These are phyloP conservation scores for Tortricodes alternella DNA, from an alignment of 2,888 invertebrate species.

Conservation along the genomic window DNA sequence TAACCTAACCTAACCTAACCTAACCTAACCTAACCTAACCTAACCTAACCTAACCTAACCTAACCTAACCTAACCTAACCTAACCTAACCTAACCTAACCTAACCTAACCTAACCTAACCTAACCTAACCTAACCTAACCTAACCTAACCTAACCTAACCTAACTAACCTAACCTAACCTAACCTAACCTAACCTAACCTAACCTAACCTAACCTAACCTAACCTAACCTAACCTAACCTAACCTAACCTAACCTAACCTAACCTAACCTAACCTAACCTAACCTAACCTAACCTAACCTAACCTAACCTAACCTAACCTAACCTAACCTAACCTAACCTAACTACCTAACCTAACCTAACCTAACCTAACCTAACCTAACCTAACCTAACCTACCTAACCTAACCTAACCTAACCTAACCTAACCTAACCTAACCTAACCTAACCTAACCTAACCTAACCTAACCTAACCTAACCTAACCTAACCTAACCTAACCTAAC, in stretches of 20 bases:
- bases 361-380: background rate
- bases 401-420: too few species aligned
- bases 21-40: conserved; percentile 5
- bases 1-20: conserved; percentile 34
- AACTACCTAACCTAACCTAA: background rate
- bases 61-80: conserved; percentile 14
- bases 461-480: conserved; percentile 38
- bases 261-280: conserved; percentile 10
- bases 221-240: conserved; percentile 15
- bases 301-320: conserved; percentile 9
- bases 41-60: conserved; percentile 12
- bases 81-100: conserved; percentile 16
- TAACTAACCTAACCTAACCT: conserved; percentile 1
- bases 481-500: conserved; percentile 36
- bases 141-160: conserved; percentile 18
- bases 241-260: conserved; percentile 13
- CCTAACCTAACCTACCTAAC: conserved; percentile 20
- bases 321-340: conserved; percentile 6
- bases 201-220: conserved; percentile 2
- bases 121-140: conserved; percentile 8
- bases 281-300: conserved; percentile 7
- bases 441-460: conserved; percentile 38
- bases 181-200: conserved; percentile 24
- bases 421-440: too few species aligned
- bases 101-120: conserved; percentile 6